A percentile compares a stretch with the other conserved stretches of the same genome.
phyloP scores from a whole-genome alignment of 2,797 vertebrate genomes.

The Danio albolineatus region DNA sequence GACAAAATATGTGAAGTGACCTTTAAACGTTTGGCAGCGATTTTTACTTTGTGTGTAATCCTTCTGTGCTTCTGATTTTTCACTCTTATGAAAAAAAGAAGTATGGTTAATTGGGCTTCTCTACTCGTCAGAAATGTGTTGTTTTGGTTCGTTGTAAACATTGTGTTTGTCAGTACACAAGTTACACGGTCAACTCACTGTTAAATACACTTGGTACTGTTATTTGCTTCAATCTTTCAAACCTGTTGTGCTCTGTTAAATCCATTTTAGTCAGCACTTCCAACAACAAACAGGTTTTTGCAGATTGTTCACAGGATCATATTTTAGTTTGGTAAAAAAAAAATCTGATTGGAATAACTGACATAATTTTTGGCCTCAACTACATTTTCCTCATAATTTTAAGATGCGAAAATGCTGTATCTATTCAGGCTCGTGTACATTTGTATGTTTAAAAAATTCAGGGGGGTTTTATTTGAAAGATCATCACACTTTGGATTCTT shows the following conservation, averaged over 20 bases:
- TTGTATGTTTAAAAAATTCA: conserved; percentile 88
- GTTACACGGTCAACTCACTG: conserved; percentile 25
- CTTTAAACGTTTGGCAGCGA: background rate
- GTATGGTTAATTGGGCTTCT: background rate
- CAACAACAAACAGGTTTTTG: conserved; percentile 1
- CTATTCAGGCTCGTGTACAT: conserved; percentile 87
- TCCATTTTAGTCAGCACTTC: conserved; percentile 39
- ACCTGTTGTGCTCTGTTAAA: conserved; percentile 12
- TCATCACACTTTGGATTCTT: conserved; percentile 92
- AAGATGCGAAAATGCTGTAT: conserved; percentile 76
- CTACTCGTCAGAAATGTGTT: background rate
- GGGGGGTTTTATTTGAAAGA: conserved; percentile 89
- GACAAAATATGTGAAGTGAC: conserved; percentile 4
- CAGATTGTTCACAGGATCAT: background rate
- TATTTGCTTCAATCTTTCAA: background rate
- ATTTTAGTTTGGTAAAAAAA: conserved; percentile 2
- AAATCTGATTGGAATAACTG: background rate
- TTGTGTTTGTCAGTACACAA: conserved; percentile 32
- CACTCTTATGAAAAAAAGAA: background rate
- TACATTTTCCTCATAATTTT: conserved; percentile 38
- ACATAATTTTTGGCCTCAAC: background rate
- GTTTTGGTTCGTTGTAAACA: conserved; percentile 22
- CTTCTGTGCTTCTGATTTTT: conserved; percentile 19
- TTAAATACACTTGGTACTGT: conserved; percentile 34
- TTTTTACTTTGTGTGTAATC: conserved; percentile 20